A percentile compares a stretch with the other conserved stretches of the same genome.
Conservation (phyloP, 2,113 vertebrate species). For the Caretta caretta region DNA sequence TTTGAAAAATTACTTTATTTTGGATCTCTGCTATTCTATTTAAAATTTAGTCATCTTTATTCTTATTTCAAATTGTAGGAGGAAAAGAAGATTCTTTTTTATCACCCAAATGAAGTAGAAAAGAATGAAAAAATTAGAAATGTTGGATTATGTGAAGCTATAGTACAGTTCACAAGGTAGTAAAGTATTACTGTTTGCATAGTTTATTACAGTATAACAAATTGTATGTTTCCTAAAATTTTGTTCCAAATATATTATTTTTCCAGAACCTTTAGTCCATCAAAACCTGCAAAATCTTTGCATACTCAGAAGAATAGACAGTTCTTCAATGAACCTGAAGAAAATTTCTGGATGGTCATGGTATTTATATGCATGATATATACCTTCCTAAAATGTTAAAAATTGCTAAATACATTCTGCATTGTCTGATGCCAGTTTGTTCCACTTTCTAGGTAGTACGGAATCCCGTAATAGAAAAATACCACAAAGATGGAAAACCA, state of each 20-base stretch:
- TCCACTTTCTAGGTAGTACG: slow-evolving; percentile 88
- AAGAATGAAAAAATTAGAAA: slow-evolving; percentile 99
- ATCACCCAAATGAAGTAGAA: slow-evolving; percentile 96
- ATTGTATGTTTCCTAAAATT: background rate
- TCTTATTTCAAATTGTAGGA: slow-evolving; percentile 81
- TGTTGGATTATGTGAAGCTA: slow-evolving; percentile 98
- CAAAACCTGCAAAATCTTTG: slow-evolving; percentile 96
- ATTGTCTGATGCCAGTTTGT: slow-evolving; percentile 69
- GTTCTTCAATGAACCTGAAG: slow-evolving; percentile 97
- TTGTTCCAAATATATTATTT: background rate
- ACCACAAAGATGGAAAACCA: slow-evolving; percentile 94
- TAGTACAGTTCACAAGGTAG: slow-evolving; percentile 98
- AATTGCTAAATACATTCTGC: slow-evolving; percentile 40
- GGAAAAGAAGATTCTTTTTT: slow-evolving; percentile 99
- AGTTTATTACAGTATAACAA: background rate
- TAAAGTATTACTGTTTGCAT: background rate
- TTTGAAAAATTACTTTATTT: background rate
- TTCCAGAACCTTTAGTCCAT: slow-evolving; percentile 95
- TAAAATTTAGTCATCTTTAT: slow-evolving; percentile 35
- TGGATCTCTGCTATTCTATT: background rate
- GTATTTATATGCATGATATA: slow-evolving; percentile 80
- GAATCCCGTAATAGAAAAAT: slow-evolving; percentile 96
- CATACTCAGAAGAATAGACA: slow-evolving; percentile 99
- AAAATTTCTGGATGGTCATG: slow-evolving; percentile 99
- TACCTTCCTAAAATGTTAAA: slow-evolving; percentile 32